Evolutionary conservation across 2,888 invertebrate genomes (phyloP), one percentile per base, ranked within the genome.

Genomic region (Chloromyia formosa): DNA sequence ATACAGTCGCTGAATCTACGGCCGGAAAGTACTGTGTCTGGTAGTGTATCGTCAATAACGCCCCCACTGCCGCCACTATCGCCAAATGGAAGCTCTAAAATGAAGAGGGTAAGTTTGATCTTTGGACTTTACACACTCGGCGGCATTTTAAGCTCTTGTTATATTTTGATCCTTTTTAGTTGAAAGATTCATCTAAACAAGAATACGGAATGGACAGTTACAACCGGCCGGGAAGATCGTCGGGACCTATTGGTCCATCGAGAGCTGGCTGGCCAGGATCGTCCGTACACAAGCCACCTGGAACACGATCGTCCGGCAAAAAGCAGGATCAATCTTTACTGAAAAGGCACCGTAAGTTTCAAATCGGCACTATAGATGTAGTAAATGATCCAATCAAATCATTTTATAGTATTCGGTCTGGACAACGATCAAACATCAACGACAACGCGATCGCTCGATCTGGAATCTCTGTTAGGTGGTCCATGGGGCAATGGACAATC

Each of bases 391-490:
- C 16, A 56, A 56, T 56, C 1, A 56, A 56, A 56, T 20, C 58
- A 58, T 75, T 71, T 66, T 86, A 1, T 83, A 91, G 92, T 91
- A 77, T 91, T 92, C 81, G 92, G 92, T 0, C 83, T 91, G 12
- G 93, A 93, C 82, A 91, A 90, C 1, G 93, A 93, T 82, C 87
- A 93, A 83, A 92, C 93, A 0, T 93, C 93, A 0, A 93, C 93
- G 0, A 93, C 93, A 0, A 93, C 93, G 0, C 87, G 92, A 68
- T 92, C 91, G 72, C 86, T 93, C 62, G 93, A 93, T 84, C 86
- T 93, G 77, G 93, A 94, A 73, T 94, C 94, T 0, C 89, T 94
- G 83, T 84, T 94, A 74, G 94, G 94, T 80, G 91, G 89, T 18
- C 88, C 90, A 73, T 80, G 80, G 80, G 79, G 79, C 42, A 78